Percentiles rank a stretch among this genome's conserved stretches.
Evolutionary conservation across 2,888 invertebrate species (phyloP).

Genomic region (Eupithecia tripunctaria): DNA sequence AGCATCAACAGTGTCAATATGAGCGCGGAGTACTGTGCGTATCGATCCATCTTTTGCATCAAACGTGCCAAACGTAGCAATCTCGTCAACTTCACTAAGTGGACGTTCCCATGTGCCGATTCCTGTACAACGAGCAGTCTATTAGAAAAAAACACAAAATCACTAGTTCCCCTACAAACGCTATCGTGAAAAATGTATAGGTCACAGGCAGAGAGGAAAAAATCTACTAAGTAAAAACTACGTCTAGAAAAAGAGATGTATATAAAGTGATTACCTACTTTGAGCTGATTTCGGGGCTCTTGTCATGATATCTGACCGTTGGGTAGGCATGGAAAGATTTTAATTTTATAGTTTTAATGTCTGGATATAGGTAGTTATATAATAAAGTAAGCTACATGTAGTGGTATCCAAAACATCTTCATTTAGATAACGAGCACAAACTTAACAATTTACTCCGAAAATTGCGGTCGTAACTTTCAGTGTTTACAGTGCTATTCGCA

Average conservation of each 20-base stretch:
- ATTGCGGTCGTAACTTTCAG: constrained; percentile 8
- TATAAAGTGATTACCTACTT: constrained; percentile 40
- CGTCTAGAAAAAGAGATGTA: constrained; percentile 30
- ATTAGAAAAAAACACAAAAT: neutral
- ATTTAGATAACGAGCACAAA: neutral
- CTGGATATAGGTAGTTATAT: neutral
- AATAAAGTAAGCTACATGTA: neutral
- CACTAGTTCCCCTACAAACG: neutral
- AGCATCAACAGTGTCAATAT: constrained; percentile 97
- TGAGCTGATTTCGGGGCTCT: constrained; percentile 39
- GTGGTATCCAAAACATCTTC: neutral
- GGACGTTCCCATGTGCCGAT: constrained; percentile 90
- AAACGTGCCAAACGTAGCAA: constrained; percentile 94
- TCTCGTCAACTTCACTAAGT: constrained; percentile 96
- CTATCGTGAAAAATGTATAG: neutral
- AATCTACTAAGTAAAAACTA: constrained; percentile 29
- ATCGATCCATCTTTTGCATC: constrained; percentile 97
- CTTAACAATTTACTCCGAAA: neutral
- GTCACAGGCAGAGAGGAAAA: constrained; percentile 23
- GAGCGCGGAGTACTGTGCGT: constrained; percentile 97
- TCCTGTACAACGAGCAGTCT: constrained; percentile 77
- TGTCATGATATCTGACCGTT: constrained; percentile 41
- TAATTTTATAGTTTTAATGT: constrained; percentile 21
- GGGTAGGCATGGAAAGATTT: constrained; percentile 38
- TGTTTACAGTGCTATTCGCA: constrained; percentile 8